Evolutionary conservation across 2,797 vertebrate species (phyloP), one percentile per base, ranked within the genome.

Genomic region (Chloroceryle inda): DNA sequence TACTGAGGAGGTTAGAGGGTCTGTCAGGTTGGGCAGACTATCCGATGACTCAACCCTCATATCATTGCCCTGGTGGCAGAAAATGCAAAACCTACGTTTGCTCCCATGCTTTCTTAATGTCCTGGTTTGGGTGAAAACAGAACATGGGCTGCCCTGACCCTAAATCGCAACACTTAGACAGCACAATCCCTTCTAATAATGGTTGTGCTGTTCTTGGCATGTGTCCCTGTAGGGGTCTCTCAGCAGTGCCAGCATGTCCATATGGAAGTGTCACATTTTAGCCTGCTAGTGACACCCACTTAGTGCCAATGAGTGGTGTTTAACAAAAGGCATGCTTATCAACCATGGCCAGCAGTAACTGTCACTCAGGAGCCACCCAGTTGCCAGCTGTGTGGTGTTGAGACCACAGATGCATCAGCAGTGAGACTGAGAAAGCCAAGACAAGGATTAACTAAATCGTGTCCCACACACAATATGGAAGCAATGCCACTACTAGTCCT

Each of bases 141-240:
- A 37, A 37, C 37, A 37, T 4, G 37, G 37, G 37, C 37, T 37
- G 37, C 37, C 37, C 37, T 37, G 37, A 9, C 37, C 37, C 37
- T 37, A 37, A 37, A 37, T 11, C 37, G 37, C 10, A 11, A 37
- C 37, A 37, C 37, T 37, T 68, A 62, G 38, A 23, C 20, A 62
- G 17, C 15, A 4, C 19, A 69, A 35, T 67, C 42, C 33, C 37
- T 94, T 58, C 53, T 24, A 29, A 55, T 23, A 26, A 2, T 10
- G 10, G 6, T 14, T 49, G 44, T 45, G 35, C 29, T 87, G 33
- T 29, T 91, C 35, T 45, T 45, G 63, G 55, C 44, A 82, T 55
- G 44, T 3, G 2, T 2, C 22, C 4, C 1, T 4, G 7, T 5
- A 44, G 26, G 33, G 10, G 21, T 45, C 40, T 73, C 2, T 1